phyloP scores from a whole-genome alignment of 2,797 vertebrate genomes.

The Hoplostethus atlanticus region DNA sequence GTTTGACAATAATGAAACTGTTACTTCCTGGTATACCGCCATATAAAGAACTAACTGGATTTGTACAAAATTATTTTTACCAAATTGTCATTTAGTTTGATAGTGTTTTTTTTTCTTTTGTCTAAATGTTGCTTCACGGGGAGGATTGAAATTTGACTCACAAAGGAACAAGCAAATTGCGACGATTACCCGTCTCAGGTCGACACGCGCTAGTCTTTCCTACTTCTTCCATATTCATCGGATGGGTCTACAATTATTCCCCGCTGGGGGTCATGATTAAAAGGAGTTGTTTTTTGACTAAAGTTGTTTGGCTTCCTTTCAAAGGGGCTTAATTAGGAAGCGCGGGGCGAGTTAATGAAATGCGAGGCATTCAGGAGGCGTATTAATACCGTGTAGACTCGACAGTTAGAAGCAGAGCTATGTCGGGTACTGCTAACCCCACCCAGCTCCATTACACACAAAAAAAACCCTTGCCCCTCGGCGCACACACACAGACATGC shows the following conservation, averaged over 20 bases:
- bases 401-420: slow-evolving; percentile 11
- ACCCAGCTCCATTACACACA: neutral
- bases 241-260: slow-evolving; percentile 18
- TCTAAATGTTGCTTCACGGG: neutral
- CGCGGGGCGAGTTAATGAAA: slow-evolving; percentile 12
- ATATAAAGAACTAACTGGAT: neutral
- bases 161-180: slow-evolving; percentile 8
- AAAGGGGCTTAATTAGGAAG: slow-evolving; percentile 42
- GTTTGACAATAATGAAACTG: too few species aligned
- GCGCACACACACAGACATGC: too few species aligned
- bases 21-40: neutral
- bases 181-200: slow-evolving; percentile 21
- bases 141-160: slow-evolving; percentile 14
- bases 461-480: neutral
- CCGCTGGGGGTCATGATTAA: slow-evolving; percentile 17
- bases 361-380: slow-evolving; percentile 26
- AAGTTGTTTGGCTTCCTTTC: slow-evolving; percentile 16
- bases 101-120: too few species aligned
- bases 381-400: slow-evolving; percentile 29
- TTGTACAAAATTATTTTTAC: neutral
- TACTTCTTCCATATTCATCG: slow-evolving; percentile 3
- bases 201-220: neutral
- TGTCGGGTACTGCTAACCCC: neutral
- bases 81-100: neutral
- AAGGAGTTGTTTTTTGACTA: slow-evolving; percentile 12